Conservation (phyloP, 1,140 invertebrate genomes). For the silkworm (Bombyx mori) region DNA sequence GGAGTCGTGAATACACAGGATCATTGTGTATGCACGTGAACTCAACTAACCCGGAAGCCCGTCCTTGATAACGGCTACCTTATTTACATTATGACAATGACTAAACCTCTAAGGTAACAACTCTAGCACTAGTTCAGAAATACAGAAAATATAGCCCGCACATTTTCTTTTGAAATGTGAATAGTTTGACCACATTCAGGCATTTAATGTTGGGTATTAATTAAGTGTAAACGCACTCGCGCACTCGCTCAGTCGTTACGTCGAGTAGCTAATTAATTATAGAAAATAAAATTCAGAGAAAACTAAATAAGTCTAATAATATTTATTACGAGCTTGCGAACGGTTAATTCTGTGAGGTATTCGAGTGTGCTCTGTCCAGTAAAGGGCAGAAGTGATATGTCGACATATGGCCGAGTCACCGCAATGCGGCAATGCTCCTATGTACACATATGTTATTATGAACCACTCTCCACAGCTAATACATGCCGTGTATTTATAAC, state of each 20-base stretch:
- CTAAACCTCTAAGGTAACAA: not conserved
- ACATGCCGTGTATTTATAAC: conserved; percentile 4
- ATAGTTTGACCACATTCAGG: no score
- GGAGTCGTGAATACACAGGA: conserved; percentile 9
- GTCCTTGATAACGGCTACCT: conserved; percentile 19
- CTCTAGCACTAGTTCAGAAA: not conserved
- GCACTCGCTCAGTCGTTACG: not conserved
- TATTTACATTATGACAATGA: conserved; percentile 6
- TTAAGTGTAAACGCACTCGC: no score
- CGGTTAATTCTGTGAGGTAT: no score
- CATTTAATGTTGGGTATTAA: no score
- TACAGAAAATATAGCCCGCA: no score
- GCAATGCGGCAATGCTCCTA: conserved; percentile 62
- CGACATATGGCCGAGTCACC: conserved; percentile 55
- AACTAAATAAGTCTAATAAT: conserved; percentile 2
- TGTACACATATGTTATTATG: conserved; percentile 52
- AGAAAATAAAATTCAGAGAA: conserved; percentile 3
- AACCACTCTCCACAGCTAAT: conserved; percentile 46
- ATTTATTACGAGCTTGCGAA: not conserved
- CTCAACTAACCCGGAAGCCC: conserved; percentile 28
- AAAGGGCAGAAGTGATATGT: conserved; percentile 62
- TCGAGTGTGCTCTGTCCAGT: conserved; percentile 34
- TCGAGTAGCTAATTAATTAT: not conserved
- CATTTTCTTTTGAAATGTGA: no score
- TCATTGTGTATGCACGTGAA: conserved; percentile 20